Conservation (phyloP, 1,140 invertebrate species). For the Tetragonula clypearis region DNA sequence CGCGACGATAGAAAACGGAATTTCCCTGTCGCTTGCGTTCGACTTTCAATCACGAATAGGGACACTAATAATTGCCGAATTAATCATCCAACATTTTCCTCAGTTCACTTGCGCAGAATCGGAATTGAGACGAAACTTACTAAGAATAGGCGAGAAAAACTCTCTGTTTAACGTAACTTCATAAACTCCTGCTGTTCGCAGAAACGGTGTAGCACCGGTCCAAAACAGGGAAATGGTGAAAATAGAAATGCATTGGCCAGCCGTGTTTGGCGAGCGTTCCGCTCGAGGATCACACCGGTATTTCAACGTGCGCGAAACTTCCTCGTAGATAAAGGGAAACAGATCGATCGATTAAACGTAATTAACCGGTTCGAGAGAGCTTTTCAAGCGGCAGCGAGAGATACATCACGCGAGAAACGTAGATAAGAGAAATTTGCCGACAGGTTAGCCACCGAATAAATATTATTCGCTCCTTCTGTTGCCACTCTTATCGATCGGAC, state of each 20-base stretch:
- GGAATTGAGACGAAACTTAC: background rate
- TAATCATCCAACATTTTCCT: background rate
- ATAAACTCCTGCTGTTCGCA: background rate
- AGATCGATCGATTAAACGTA: slow-evolving; percentile 7
- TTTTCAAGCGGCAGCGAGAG: background rate
- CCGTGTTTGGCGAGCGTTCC: slow-evolving; percentile 15
- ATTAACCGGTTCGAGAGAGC: background rate
- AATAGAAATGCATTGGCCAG: slow-evolving; percentile 11
- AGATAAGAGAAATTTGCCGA: slow-evolving; percentile 4
- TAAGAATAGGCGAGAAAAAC: background rate
- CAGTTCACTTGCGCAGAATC: background rate
- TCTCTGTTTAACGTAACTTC: background rate
- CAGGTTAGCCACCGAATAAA: background rate
- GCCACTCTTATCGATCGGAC: slow-evolving; percentile 11
- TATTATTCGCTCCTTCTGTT: background rate
- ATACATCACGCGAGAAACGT: background rate
- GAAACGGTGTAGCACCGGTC: background rate
- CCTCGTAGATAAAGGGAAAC: slow-evolving; percentile 16
- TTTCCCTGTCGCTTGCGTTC: background rate
- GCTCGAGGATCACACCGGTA: background rate
- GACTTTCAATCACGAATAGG: background rate
- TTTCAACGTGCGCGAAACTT: slow-evolving; percentile 15
- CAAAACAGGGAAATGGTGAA: slow-evolving; percentile 11
- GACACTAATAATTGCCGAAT: background rate
- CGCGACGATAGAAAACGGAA: background rate